These are phyloP conservation scores for Baryphthengus martii DNA, from an alignment of 2,113 vertebrate species.

Conservation along the genomic window DNA sequence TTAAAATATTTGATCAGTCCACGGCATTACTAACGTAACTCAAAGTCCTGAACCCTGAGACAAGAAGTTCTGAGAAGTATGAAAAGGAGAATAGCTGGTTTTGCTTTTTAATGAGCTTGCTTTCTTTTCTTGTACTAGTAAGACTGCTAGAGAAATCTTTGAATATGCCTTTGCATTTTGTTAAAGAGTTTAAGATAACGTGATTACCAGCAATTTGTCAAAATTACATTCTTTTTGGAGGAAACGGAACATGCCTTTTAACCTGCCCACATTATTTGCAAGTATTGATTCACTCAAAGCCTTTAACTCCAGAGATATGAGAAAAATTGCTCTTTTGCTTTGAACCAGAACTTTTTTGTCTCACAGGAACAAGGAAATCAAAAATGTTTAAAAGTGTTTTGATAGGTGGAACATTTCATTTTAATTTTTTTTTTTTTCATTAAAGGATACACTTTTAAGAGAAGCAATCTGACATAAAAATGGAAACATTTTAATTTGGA, in stretches of 20 bases:
- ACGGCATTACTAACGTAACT: neutral
- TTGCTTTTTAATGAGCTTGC: neutral
- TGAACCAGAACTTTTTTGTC: neutral
- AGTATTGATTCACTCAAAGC: neutral
- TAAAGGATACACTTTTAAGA: neutral
- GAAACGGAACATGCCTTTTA: neutral
- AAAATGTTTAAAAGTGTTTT: neutral
- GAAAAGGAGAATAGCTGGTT: neutral
- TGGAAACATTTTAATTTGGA: neutral
- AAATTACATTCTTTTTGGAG: neutral
- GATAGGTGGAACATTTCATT: neutral
- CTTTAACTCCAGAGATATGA: neutral
- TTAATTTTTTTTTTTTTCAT: neutral
- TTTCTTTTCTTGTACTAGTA: neutral
- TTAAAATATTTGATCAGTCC: neutral
- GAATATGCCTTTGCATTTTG: neutral
- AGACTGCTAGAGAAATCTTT: neutral
- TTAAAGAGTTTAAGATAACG: neutral
- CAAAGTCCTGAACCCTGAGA: neutral
- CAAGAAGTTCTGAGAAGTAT: neutral
- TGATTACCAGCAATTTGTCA: neutral
- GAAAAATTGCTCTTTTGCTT: neutral
- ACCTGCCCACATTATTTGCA: neutral
- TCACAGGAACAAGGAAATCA: neutral
- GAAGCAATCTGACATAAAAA: neutral